Evolutionary conservation across 2,797 vertebrate genomes (phyloP).

Genomic region (Octomys mimax): DNA sequence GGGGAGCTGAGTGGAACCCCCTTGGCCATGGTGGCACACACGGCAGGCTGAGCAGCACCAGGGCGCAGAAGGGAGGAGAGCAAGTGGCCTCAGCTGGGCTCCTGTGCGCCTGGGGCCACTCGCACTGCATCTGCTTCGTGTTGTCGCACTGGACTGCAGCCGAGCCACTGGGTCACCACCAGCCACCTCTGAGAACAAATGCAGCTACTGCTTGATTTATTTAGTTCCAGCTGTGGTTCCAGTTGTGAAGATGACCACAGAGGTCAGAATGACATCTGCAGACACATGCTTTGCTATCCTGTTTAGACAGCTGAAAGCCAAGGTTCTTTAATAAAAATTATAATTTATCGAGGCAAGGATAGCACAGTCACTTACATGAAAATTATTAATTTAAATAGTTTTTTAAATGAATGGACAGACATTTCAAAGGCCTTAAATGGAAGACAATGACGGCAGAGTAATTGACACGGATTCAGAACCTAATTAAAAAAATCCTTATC

Average conservation of each 20-base stretch:
- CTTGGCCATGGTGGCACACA: neutral
- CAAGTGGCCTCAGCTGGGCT: neutral
- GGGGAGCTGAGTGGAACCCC: neutral
- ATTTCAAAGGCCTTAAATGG: neutral
- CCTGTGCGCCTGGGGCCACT: neutral
- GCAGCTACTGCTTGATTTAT: neutral
- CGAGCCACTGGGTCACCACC: constrained; percentile 11
- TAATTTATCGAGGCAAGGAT: neutral
- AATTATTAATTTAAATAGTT: constrained; percentile 19
- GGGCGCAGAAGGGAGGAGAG: neutral
- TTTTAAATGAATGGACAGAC: neutral
- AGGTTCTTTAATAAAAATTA: neutral
- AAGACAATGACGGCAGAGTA: constrained; percentile 58
- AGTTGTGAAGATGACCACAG: neutral
- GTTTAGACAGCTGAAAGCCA: neutral
- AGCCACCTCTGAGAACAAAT: constrained; percentile 26
- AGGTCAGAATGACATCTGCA: neutral
- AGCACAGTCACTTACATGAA: constrained; percentile 6
- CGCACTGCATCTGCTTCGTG: constrained; percentile 30
- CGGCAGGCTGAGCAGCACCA: too few relatives aligned
- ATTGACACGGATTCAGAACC: constrained; percentile 70
- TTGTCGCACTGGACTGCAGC: neutral
- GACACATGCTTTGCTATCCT: neutral
- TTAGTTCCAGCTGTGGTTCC: constrained; percentile 51
- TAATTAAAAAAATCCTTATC: constrained; percentile 67